A percentile compares a stretch with the other conserved stretches of the same genome.
These are phyloP conservation scores for Triplophysa dalaica DNA, from an alignment of 2,113 vertebrate genomes.

Conservation along the genomic window DNA sequence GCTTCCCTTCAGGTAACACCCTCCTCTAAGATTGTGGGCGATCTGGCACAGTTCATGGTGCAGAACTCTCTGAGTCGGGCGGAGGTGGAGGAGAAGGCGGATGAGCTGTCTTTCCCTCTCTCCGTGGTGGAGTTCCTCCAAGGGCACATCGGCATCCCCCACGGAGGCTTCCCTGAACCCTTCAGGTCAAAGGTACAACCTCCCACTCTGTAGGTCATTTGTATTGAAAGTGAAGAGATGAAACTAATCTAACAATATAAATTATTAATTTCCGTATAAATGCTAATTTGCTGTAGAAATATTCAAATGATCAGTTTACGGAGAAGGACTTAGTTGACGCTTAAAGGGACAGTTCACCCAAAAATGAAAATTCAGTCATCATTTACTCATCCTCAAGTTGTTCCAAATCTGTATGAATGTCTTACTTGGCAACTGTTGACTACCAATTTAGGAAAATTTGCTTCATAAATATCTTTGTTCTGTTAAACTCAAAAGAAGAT, in stretches of 20 bases:
- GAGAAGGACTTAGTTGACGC: no score
- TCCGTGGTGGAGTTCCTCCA: constrained; percentile 94
- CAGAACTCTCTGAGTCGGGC: constrained; percentile 84
- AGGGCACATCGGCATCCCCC: constrained; percentile 86
- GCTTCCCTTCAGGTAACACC: constrained; percentile 81
- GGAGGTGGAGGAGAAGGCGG: constrained; percentile 84
- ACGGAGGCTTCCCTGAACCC: constrained; percentile 92
- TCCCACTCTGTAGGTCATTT: neutral
- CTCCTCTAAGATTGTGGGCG: constrained; percentile 93
- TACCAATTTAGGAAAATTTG: no score
- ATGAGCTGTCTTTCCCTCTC: constrained; percentile 90
- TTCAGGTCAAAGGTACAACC: constrained; percentile 82
- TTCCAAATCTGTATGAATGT: no score
- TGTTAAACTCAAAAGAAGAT: no score
- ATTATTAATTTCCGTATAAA: neutral
- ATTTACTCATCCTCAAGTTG: no score
- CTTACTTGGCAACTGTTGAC: no score
- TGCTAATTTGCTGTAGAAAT: neutral
- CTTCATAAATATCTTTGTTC: no score
- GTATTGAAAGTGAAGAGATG: neutral
- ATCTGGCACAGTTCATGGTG: constrained; percentile 97
- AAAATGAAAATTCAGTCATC: no score
- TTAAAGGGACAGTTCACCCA: no score
- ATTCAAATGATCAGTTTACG: neutral
- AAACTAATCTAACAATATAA: neutral